Evolutionary conservation across 2,888 invertebrate species (phyloP).

Genomic region (Hydriomena furcata): DNA sequence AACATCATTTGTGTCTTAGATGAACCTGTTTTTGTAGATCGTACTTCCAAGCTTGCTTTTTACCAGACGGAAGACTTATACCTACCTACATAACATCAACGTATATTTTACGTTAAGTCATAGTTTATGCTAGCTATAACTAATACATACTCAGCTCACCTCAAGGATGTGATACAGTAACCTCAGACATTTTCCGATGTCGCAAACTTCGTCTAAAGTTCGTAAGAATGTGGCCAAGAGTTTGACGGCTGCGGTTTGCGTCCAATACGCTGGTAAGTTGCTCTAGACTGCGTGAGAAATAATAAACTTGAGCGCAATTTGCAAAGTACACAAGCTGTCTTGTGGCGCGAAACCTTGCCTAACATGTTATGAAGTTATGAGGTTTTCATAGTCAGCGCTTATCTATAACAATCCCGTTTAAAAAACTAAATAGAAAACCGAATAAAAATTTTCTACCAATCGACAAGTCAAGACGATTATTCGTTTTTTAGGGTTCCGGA

Average conservation of each 20-base stretch:
- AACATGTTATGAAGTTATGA: conserved; percentile 20
- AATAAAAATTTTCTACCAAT: too few relatives aligned
- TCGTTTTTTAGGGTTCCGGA: too few relatives aligned
- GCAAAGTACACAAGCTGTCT: conserved; percentile 8
- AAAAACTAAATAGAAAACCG: too few relatives aligned
- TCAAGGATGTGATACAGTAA: conserved; percentile 13
- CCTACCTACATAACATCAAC: neutral
- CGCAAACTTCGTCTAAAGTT: conserved; percentile 29
- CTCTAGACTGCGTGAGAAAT: conserved; percentile 19
- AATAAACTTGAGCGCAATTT: conserved; percentile 7
- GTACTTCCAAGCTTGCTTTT: too few relatives aligned
- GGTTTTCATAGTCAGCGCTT: too few relatives aligned
- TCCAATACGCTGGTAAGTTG: conserved; percentile 30
- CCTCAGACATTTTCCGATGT: conserved; percentile 22
- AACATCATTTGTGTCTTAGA: too few relatives aligned
- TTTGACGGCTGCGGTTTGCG: conserved; percentile 45
- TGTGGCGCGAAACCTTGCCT: neutral
- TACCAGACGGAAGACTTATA: too few relatives aligned
- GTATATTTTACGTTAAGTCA: neutral
- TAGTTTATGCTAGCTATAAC: too few relatives aligned
- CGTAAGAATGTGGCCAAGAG: conserved; percentile 57
- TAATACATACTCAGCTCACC: neutral
- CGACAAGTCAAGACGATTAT: too few relatives aligned
- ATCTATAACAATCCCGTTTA: too few relatives aligned
- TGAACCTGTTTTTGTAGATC: too few relatives aligned